These are phyloP conservation scores for Takifugu rubripes DNA, from an alignment of 2,797 vertebrate genomes.

Conservation along the genomic window DNA sequence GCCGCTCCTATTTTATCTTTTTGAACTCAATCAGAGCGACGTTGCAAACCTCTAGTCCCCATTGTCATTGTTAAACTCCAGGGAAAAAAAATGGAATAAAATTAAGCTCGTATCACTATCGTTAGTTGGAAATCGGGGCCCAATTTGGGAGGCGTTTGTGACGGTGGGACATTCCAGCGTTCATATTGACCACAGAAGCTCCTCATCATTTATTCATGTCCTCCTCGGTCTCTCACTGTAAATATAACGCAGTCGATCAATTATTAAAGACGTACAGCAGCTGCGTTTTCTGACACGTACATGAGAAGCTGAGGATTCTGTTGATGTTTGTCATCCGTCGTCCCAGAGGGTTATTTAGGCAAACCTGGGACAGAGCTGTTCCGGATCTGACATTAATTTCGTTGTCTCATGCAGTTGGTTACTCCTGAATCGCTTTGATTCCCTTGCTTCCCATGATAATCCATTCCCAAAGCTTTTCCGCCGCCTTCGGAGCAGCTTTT, in stretches of 20 bases:
- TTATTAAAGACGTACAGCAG: constrained; percentile 42
- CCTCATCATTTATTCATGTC: constrained; percentile 57
- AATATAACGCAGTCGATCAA: constrained; percentile 50
- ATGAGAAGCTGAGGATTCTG: constrained; percentile 5
- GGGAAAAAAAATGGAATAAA: too few relatives aligned
- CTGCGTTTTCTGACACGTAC: constrained; percentile 11
- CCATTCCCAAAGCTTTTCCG: too few relatives aligned
- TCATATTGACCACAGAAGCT: constrained; percentile 10
- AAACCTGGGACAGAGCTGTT: constrained; percentile 6
- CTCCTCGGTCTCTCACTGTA: constrained; percentile 41
- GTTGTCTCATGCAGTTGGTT: too few relatives aligned
- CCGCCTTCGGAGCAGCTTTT: too few relatives aligned
- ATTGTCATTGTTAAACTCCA: background rate
- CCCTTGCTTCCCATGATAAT: too few relatives aligned
- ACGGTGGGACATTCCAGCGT: too few relatives aligned
- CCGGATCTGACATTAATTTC: constrained; percentile 9
- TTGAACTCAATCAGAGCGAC: too few relatives aligned
- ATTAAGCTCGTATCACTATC: too few relatives aligned
- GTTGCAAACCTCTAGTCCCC: background rate
- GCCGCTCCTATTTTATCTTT: too few relatives aligned
- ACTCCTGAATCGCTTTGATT: background rate
- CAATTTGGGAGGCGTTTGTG: too few relatives aligned
- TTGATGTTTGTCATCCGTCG: too few relatives aligned
- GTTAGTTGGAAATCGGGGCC: too few relatives aligned
- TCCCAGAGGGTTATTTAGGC: constrained; percentile 2